Conservation (phyloP, 2,888 invertebrate species). For the Clunio marinus region DNA sequence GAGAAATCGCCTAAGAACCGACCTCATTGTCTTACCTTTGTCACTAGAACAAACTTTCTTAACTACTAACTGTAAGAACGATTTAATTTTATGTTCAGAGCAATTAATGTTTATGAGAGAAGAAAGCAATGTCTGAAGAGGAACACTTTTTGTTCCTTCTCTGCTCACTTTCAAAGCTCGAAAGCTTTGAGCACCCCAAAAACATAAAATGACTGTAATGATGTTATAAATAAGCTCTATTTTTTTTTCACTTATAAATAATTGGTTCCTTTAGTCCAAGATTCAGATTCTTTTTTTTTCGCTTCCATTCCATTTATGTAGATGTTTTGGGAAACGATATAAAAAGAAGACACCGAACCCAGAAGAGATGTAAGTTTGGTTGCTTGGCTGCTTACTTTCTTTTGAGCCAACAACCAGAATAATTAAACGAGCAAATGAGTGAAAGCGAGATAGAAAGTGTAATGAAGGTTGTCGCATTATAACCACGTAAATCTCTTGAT, state of each 20-base stretch:
- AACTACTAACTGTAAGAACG: constrained; percentile 27
- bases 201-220: constrained; percentile 31
- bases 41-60: constrained; percentile 6
- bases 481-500: not conserved
- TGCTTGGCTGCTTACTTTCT: too few species aligned
- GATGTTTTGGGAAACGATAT: too few species aligned
- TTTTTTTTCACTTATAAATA: constrained; percentile 31
- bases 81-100: constrained; percentile 39
- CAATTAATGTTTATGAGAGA: constrained; percentile 39
- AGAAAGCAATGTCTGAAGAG: not conserved
- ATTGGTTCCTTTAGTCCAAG: constrained; percentile 3
- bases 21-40: constrained; percentile 1
- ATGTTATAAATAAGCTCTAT: constrained; percentile 38
- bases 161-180: not conserved
- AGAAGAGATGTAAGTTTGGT: constrained; percentile 7
- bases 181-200: constrained; percentile 7
- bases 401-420: too few species aligned
- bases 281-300: constrained; percentile 4
- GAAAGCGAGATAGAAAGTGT: too few species aligned
- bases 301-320: too few species aligned
- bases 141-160: not conserved
- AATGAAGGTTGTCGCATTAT: too few species aligned
- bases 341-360: not conserved
- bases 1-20: constrained; percentile 12
- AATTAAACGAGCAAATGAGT: too few species aligned